Evolutionary conservation across 2,113 vertebrate genomes (phyloP).

Genomic region (Pseudorasbora parva): DNA sequence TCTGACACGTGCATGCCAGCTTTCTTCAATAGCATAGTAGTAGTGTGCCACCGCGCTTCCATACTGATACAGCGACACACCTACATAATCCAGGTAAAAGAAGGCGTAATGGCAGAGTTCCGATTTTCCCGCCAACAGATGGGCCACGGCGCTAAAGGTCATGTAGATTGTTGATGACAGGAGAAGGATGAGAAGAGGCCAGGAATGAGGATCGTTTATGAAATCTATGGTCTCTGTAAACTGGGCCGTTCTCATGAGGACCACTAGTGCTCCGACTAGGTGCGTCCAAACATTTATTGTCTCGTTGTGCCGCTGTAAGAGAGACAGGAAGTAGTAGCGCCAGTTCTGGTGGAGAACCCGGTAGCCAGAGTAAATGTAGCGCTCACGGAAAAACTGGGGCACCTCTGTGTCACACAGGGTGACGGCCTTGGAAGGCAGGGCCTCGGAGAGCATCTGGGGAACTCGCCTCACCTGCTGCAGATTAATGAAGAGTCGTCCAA

Average conservation of each 20-base stretch:
- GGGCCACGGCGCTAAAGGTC: constrained; percentile 81
- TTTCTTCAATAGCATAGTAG: constrained; percentile 83
- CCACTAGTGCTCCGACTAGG: constrained; percentile 76
- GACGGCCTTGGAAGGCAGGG: constrained; percentile 67
- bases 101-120: constrained; percentile 87
- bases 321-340: constrained; percentile 85
- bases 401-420: constrained; percentile 81
- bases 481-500: constrained; percentile 77
- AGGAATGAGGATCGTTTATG: constrained; percentile 77
- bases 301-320: constrained; percentile 91
- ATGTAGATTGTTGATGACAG: constrained; percentile 82
- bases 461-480: constrained; percentile 72
- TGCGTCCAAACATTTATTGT: constrained; percentile 91
- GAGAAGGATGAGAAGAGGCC: constrained; percentile 84
- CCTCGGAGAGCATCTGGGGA: constrained; percentile 69
- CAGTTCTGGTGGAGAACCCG: constrained; percentile 82
- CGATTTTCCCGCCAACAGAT: constrained; percentile 87
- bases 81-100: constrained; percentile 92
- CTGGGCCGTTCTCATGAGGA: constrained; percentile 75
- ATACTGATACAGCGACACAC: constrained; percentile 90
- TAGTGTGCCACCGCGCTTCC: constrained; percentile 86
- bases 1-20: constrained; percentile 70
- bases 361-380: constrained; percentile 82
- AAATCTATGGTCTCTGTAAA: constrained; percentile 81
- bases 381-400: constrained; percentile 85